Evolutionary conservation across 2,797 vertebrate genomes (phyloP), one percentile per base, ranked within the genome.

Genomic region (Amphiprion clarkii): DNA sequence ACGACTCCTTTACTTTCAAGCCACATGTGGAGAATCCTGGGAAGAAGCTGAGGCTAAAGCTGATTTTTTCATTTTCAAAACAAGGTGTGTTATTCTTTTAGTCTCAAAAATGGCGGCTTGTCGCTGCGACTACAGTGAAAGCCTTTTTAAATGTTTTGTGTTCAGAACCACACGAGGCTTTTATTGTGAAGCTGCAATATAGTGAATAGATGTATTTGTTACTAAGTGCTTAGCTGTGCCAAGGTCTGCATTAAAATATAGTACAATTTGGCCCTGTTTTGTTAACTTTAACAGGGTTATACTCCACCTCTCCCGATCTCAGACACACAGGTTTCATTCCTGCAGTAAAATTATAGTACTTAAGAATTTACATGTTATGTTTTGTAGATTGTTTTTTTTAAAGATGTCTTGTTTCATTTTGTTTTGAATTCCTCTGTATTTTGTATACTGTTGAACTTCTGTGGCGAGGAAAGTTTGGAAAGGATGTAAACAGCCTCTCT

Each of bases 401-500:
- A 27, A 33, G 31, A 4, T 7, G 42, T 54, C 51, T 29, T 48
- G 7, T 31, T 55, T 31, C 23, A 39, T 8, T 42, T 27, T 7
- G 16, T 33, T 23, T 51, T 55, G 17, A n/a, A 64, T 57, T 36
- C 31, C 61, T 27, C 16, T 40, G 52, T 40, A 17, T 51, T 44
- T 21, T 36, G 40, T 27, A 39, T n/a, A 25, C 19, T 57, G 17
- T 13, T 36, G 27, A 67, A 23, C 11, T 58, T 21, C 11, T 11
- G 31, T 8, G 25, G 27, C 42, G 39, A 10, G 11, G 46, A 70
- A 53, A 13, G 23, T 64, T 40, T 69, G 29, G 39, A 64, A 53
- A 40, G 23, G 21, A 21, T 53, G 56, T 29, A n/a, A 66, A 67
- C 56, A 62, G 25, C 25, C 19, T 44, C n/a, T 36, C n/a, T 67